These are phyloP conservation scores for Drosophila arawakana DNA, from an alignment of 1,140 invertebrate genomes.

Conservation along the genomic window DNA sequence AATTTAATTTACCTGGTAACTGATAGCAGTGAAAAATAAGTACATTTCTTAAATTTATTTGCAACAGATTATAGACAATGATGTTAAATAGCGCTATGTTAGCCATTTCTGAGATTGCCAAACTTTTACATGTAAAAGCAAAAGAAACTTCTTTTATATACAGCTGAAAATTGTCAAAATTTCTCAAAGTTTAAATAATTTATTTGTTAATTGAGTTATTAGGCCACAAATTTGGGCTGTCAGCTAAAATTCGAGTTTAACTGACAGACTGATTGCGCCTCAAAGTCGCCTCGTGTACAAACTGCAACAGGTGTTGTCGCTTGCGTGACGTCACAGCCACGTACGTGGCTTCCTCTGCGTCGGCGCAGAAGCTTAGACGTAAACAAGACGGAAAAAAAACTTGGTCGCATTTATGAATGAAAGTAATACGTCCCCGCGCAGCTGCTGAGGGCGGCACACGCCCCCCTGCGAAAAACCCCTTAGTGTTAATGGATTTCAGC, in stretches of 20 bases:
- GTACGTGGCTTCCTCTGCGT: constrained; percentile 40
- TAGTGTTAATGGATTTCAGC: constrained; percentile 71
- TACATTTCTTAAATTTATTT: constrained; percentile 54
- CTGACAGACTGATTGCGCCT: constrained; percentile 27
- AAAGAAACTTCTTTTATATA: constrained; percentile 54
- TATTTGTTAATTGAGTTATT: constrained; percentile 44
- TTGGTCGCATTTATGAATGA: constrained; percentile 71
- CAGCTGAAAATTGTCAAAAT: constrained; percentile 1
- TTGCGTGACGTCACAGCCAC: constrained; percentile 21
- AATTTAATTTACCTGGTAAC: constrained; percentile 27
- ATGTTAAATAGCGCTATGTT: constrained; percentile 51
- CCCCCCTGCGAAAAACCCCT: not conserved
- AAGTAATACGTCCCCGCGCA: constrained; percentile 26
- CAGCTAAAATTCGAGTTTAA: constrained; percentile 38
- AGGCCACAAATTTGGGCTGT: constrained; percentile 51
- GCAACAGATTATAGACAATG: constrained; percentile 69
- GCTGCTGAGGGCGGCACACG: not conserved
- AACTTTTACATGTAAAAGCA: not conserved
- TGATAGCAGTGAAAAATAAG: constrained; percentile 75
- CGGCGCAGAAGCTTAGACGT: constrained; percentile 60
- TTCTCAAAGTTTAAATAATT: constrained; percentile 35
- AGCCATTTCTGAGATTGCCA: constrained; percentile 38
- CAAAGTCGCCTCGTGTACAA: not conserved
- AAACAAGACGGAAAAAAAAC: constrained; percentile 56
- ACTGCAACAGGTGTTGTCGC: constrained; percentile 22